These are phyloP conservation scores for Orycteropus afer DNA, from an alignment of 2,113 vertebrate genomes.

Conservation along the genomic window DNA sequence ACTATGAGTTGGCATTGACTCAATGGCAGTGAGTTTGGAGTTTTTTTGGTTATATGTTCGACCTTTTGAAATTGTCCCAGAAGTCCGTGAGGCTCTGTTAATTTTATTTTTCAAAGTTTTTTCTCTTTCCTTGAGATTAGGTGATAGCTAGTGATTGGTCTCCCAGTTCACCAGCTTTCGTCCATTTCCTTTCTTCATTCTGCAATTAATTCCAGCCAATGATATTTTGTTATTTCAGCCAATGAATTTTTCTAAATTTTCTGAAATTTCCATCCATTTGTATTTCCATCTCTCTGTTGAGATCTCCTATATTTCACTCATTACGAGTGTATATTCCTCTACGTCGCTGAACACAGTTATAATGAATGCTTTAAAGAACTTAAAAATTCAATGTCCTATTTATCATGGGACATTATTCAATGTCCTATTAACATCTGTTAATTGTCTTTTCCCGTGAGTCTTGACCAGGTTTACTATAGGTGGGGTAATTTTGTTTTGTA, in stretches of 20 bases:
- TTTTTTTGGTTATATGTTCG: neutral
- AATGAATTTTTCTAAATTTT: neutral
- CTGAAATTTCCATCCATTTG: neutral
- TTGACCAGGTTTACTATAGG: neutral
- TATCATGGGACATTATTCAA: too few species aligned
- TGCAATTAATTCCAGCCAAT: neutral
- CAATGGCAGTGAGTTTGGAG: too few species aligned
- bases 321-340: neutral
- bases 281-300: neutral
- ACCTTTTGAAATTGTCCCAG: neutral
- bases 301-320: neutral
- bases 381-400: neutral
- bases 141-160: neutral
- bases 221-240: neutral
- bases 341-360: neutral
- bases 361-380: neutral
- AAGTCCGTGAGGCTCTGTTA: neutral
- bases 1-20: too few species aligned
- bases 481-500: neutral
- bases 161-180: neutral
- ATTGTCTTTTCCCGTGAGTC: neutral
- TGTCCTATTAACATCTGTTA: neutral
- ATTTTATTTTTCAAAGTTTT: neutral
- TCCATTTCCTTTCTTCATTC: neutral
- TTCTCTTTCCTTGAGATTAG: neutral